Evolutionary conservation across 2,113 vertebrate species (phyloP).

Genomic region (Toxotes jaculatrix): DNA sequence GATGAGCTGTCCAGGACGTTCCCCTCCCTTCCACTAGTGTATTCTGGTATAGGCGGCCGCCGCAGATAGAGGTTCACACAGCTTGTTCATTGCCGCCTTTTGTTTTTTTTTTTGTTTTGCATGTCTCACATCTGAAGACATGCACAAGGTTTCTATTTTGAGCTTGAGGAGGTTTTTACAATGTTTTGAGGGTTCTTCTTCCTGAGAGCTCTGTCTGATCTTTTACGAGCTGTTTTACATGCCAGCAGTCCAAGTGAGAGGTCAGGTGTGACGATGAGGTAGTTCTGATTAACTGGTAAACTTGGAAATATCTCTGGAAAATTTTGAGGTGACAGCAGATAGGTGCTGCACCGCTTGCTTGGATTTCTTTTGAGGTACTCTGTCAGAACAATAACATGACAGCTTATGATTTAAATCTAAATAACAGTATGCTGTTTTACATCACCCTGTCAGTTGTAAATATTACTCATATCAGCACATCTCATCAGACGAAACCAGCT

Average conservation of each 20-base stretch:
- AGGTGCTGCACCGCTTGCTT: neutral
- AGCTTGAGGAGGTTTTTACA: slow-evolving; percentile 36
- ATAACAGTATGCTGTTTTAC: neutral
- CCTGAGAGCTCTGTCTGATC: slow-evolving; percentile 60
- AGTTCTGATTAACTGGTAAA: slow-evolving; percentile 53
- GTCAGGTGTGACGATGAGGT: slow-evolving; percentile 56
- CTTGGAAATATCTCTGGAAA: slow-evolving; percentile 31
- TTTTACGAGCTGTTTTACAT: slow-evolving; percentile 68
- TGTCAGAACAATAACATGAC: slow-evolving; percentile 4
- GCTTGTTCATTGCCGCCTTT: slow-evolving; percentile 30
- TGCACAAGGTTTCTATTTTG: slow-evolving; percentile 54
- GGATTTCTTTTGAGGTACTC: slow-evolving; percentile 6
- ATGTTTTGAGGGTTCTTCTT: slow-evolving; percentile 43
- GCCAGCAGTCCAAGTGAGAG: slow-evolving; percentile 35
- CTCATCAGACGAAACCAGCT: slow-evolving; percentile 7
- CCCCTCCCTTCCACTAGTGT: slow-evolving; percentile 39
- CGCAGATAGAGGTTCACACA: slow-evolving; percentile 24
- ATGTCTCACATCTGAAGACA: slow-evolving; percentile 31
- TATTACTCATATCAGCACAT: neutral
- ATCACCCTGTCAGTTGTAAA: slow-evolving; percentile 2
- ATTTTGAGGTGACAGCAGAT: neutral
- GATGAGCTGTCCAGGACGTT: slow-evolving; percentile 60
- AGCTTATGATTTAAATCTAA: neutral
- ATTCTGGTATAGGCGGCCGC: slow-evolving; percentile 38
- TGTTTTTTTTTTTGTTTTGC: slow-evolving; percentile 4